Conservation (phyloP, 2,888 invertebrate genomes). For the Dasysyrphus tricinctus region DNA sequence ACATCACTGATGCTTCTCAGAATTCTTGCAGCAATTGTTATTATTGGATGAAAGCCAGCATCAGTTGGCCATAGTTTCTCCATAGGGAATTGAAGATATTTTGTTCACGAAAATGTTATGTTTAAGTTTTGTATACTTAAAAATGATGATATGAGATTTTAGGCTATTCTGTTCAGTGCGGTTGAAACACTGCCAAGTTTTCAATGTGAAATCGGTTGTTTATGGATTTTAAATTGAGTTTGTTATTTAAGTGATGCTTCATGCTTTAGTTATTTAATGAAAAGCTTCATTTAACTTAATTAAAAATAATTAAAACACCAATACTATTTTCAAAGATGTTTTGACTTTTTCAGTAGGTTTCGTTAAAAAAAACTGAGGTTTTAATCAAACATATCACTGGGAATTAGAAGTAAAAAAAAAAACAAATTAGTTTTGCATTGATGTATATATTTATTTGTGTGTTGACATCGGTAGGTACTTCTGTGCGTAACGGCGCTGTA, state of each 20-base stretch:
- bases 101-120: conserved; percentile 60
- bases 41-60: conserved; percentile 67
- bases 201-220: conserved; percentile 40
- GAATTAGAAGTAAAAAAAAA: too few relatives aligned
- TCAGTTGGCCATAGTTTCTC: conserved; percentile 29
- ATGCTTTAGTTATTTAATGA: not conserved
- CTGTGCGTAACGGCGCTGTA: too few relatives aligned
- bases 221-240: conserved; percentile 67
- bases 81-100: conserved; percentile 28
- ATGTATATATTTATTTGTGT: too few relatives aligned
- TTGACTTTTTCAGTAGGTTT: too few relatives aligned
- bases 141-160: conserved; percentile 56
- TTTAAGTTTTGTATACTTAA: conserved; percentile 48
- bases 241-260: conserved; percentile 4
- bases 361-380: too few relatives aligned
- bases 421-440: too few relatives aligned
- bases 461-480: too few relatives aligned
- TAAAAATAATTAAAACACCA: not conserved
- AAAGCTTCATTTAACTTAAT: not conserved
- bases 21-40: conserved; percentile 57
- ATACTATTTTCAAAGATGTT: too few relatives aligned
- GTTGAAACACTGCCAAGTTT: conserved; percentile 62
- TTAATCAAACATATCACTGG: too few relatives aligned
- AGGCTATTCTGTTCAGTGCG: conserved; percentile 9
- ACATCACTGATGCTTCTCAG: not conserved